These are phyloP conservation scores for Temnothorax nylanderi DNA, from an alignment of 1,140 invertebrate genomes.

Conservation along the genomic window DNA sequence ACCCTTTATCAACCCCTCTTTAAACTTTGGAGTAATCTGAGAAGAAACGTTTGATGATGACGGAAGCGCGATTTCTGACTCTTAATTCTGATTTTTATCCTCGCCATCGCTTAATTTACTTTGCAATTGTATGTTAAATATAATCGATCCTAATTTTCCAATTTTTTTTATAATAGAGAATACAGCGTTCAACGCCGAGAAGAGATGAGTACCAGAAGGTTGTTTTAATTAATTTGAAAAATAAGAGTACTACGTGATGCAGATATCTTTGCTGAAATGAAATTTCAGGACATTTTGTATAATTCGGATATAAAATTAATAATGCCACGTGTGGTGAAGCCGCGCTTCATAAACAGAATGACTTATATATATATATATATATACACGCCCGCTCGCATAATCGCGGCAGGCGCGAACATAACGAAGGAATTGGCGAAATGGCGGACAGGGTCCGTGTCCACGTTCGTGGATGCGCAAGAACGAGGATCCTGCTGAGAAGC, in stretches of 20 bases:
- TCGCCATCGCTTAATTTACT: neutral
- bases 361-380: no score
- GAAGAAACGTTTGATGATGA: neutral
- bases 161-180: neutral
- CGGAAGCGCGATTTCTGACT: neutral
- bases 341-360: constrained; percentile 4
- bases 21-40: neutral
- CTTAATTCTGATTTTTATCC: neutral
- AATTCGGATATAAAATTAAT: neutral
- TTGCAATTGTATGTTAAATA: neutral
- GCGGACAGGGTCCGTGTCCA: neutral
- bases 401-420: neutral
- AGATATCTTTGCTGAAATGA: neutral
- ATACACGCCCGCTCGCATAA: neutral
- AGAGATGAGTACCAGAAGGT: neutral
- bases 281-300: neutral
- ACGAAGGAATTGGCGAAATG: neutral
- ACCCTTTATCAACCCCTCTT: neutral
- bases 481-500: constrained; percentile 63
- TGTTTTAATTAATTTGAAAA: constrained; percentile 8
- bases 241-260: neutral
- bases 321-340: neutral
- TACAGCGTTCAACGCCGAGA: neutral
- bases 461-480: constrained; percentile 14
- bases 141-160: constrained; percentile 24